Percentiles rank a stretch among this genome's conserved stretches.
phyloP scores from a whole-genome alignment of 2,113 vertebrate genomes.

The Lontra canadensis region DNA sequence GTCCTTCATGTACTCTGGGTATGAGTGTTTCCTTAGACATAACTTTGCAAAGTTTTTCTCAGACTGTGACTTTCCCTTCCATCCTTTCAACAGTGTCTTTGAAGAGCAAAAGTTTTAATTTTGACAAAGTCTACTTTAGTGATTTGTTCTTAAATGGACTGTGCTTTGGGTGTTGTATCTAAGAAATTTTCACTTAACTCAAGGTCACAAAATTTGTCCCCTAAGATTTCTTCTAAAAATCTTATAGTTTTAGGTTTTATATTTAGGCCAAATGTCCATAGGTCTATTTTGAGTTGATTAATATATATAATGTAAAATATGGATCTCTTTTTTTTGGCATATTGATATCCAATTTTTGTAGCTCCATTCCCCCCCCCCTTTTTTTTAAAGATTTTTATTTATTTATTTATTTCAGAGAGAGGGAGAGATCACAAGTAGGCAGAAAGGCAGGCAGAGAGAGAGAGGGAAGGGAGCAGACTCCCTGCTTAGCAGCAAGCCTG shows the following conservation, averaged over 20 bases:
- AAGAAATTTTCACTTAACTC: background rate
- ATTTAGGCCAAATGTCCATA: background rate
- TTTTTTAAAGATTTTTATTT: no score
- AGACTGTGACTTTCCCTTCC: background rate
- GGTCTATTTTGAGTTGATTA: background rate
- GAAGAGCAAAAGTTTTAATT: background rate
- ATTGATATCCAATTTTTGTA: background rate
- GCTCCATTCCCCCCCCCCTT: background rate
- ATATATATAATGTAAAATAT: background rate
- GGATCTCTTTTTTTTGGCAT: background rate
- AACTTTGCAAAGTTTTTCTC: background rate
- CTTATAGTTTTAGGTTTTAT: background rate
- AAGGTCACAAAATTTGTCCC: background rate
- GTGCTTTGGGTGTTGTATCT: background rate
- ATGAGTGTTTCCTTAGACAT: background rate
- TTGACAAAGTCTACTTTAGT: background rate
- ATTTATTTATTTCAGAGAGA: no score
- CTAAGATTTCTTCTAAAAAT: background rate
- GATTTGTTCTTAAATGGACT: background rate
- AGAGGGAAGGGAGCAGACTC: no score
- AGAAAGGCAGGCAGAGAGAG: no score
- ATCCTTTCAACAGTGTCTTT: background rate
- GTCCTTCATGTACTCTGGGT: background rate
- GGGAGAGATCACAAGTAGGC: no score
- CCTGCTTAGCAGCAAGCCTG: no score